These are phyloP conservation scores for Gobio gobio DNA, from an alignment of 2,113 vertebrate genomes.

Conservation along the genomic window DNA sequence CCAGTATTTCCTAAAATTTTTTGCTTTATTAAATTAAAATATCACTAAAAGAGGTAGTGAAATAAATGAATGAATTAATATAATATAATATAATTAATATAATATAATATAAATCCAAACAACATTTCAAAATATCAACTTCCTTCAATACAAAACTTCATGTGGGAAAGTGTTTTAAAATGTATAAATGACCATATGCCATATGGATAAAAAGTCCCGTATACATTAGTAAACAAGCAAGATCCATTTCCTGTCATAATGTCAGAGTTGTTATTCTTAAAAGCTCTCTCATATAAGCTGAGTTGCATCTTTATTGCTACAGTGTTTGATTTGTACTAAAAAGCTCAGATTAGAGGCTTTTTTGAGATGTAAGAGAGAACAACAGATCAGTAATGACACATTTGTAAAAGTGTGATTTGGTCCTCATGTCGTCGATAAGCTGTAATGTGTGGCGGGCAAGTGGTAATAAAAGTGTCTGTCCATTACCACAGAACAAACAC, in stretches of 20 bases:
- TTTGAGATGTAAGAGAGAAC: conserved; percentile 28
- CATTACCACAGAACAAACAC: conserved; percentile 28
- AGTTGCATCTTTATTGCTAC: conserved; percentile 28
- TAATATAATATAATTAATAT: not conserved
- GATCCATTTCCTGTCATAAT: conserved; percentile 30
- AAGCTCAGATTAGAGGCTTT: conserved; percentile 9
- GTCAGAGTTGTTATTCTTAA: conserved; percentile 34
- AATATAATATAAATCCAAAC: not conserved
- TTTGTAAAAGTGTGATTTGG: conserved; percentile 46
- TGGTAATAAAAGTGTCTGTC: conserved; percentile 22
- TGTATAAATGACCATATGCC: conserved; percentile 4
- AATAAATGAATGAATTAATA: not conserved
- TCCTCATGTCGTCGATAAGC: conserved; percentile 23
- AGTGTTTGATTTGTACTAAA: conserved; percentile 56
- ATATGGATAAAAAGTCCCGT: conserved; percentile 2
- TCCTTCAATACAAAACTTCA: not conserved
- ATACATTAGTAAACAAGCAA: conserved; percentile 26
- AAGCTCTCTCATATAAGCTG: conserved; percentile 33
- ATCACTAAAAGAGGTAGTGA: not conserved
- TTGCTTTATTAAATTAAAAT: not conserved
- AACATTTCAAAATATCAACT: not conserved
- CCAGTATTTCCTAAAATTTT: not conserved
- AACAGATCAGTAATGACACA: conserved; percentile 56
- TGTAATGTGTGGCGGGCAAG: conserved; percentile 22
- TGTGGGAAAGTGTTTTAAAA: not conserved